Evolutionary conservation across 1,140 invertebrate genomes (phyloP), one percentile per base, ranked within the genome.

Genomic region (Polyergus mexicanus): DNA sequence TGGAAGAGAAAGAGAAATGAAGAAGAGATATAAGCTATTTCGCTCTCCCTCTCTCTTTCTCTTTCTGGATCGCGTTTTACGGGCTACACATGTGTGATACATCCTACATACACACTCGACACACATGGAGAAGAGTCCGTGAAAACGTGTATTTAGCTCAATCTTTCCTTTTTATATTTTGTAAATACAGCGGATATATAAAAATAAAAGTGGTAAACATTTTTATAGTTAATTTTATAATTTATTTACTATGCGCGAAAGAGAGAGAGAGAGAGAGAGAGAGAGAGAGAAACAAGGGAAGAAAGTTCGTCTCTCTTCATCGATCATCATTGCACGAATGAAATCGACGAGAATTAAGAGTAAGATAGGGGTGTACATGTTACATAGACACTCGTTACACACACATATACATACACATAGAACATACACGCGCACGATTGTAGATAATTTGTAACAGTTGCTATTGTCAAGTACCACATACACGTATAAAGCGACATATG

Each of bases 401-500:
- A 87, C 58, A 72, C 62, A 35, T 72, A 81, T 89, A 85, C 77
- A 75, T 83, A 88, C 75, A 83, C 83, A 89, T 65, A 80, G 66
- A 78, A 68, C 44, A 77, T 56, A 74, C 83, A 77, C 74, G 85
- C 84, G 89, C 86, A 92, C 89, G 91, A 94, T 86, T 95, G 94
- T 95, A 94, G 94, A 95, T 95, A 94, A 94, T 93, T 94, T 91
- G 90, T 95, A 94, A 93, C 92, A 94, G 94, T 93, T 92, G 93
- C 92, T 94, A 94, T 93, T 94, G 94, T 94, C 92, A 92, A 94
- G 90, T 94, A 93, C 88, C 91, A 89, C 88, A 84, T 93, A 93
- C 91, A 85, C 89, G 90, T 92, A 91, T 88, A 91, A 87, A 54
- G 54, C 65, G 83, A 90, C 89, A 86, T 86, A 89, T 83, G 81